These are phyloP conservation scores for Sardina pilchardus DNA, from an alignment of 2,113 vertebrate genomes.

Conservation along the genomic window DNA sequence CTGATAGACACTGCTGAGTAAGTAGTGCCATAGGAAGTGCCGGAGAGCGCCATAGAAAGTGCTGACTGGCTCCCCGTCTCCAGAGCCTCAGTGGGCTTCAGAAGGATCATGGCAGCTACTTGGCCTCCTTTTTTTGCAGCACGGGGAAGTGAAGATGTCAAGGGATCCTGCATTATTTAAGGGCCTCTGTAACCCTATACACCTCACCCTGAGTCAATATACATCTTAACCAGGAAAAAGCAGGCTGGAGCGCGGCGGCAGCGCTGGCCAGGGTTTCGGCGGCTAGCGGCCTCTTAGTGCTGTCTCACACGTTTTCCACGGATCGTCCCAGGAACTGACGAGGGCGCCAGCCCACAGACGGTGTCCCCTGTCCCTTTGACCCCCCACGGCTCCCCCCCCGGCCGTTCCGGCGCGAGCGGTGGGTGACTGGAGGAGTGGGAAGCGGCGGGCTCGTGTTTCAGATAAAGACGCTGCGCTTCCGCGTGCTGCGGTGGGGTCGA, in stretches of 20 bases:
- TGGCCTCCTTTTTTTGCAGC: neutral
- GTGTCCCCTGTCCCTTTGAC: neutral
- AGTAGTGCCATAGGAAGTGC: neutral
- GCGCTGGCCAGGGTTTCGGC: neutral
- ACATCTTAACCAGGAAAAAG: neutral
- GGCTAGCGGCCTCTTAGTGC: neutral
- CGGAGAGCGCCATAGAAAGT: neutral
- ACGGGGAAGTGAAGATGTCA: neutral
- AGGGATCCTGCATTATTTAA: constrained; percentile 36
- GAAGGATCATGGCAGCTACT: neutral
- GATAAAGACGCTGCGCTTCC: neutral
- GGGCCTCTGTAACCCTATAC: constrained; percentile 19
- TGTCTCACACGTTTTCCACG: neutral
- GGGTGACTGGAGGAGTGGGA: neutral
- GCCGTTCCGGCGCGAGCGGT: neutral
- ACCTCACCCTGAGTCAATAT: constrained; percentile 11
- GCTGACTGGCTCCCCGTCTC: neutral
- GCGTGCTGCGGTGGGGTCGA: neutral
- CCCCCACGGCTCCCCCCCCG: neutral
- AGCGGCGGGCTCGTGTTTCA: neutral
- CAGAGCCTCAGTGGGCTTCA: neutral
- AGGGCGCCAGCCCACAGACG: neutral
- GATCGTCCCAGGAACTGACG: neutral
- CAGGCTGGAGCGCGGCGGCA: neutral
- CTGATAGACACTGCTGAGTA: constrained; percentile 8